Evolutionary conservation across 1,140 invertebrate species (phyloP), one percentile per base, ranked within the genome.

Genomic region (Reticulitermes speratus): DNA sequence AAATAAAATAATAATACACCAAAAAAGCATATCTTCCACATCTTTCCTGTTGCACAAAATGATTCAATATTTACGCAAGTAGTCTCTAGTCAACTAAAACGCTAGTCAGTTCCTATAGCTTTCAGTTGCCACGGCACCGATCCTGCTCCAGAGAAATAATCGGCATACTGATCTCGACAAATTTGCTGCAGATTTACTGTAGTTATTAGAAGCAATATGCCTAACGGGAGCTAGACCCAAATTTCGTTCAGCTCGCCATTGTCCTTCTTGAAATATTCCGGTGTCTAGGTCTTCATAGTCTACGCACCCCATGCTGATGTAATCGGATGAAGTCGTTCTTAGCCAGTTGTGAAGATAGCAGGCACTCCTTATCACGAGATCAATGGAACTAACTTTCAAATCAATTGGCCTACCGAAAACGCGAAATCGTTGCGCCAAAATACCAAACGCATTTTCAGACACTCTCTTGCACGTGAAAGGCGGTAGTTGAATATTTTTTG

Each of bases 261-360:
- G 52, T 59, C 87, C 87, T 83, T 75, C 55, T 87, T 23, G 87
- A 75, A 84, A 48, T 83, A 84, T 82, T 82, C 87, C 87, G 65
- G 87, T 87, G 69, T 88, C 86, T 19, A 87, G 86, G 86, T 88
- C 85, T 83, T 86, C 85, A 81, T 59, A 84, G 83, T 87, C 69
- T 30, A 88, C 87, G 75, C 85, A 30, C 86, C 84, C 45, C 81
- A 52, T 30, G 38, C 83, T 55, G 44, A 88, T 59, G 83, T 87
- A 88, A 69, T 86, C 5, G 83, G 85, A 65, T 48, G 65, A 23
- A 65, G 87, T 87, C 69, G 44, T 88, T 85, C 81, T 45, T 1
- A 88, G 82, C 86, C 88, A 88, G 82, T 89, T 89, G 30, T 84
- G 87, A n/a, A 82, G 65, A 14, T 21, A 21, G 14, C 83, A 87